Percentiles rank a stretch among this genome's conserved stretches.
Evolutionary conservation across 2,888 invertebrate genomes (phyloP).

Genomic region (Coremacera marginata): DNA sequence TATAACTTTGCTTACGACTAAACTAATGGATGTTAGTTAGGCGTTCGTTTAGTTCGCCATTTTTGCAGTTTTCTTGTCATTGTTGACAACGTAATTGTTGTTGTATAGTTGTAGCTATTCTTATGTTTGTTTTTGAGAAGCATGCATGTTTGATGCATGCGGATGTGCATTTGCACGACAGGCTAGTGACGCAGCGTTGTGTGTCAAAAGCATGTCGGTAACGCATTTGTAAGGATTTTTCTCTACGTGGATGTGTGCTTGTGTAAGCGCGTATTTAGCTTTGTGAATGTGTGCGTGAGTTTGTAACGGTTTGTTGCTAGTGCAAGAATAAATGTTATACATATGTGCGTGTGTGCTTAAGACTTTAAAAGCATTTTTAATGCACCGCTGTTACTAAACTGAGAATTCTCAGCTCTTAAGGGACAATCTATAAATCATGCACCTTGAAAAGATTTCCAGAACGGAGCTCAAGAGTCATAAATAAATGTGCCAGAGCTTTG

Average conservation of each 20-base stretch:
- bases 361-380: not conserved
- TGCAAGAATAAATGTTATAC: not conserved
- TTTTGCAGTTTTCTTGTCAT: conserved; percentile 47
- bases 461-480: too few species aligned
- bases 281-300: too few species aligned
- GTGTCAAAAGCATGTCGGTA: conserved; percentile 22
- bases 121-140: conserved; percentile 40
- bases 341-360: not conserved
- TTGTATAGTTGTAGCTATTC: conserved; percentile 9
- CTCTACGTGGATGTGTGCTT: not conserved
- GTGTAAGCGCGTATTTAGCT: not conserved
- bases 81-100: conserved; percentile 13
- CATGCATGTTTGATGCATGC: not conserved
- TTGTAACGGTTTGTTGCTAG: too few species aligned
- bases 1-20: not conserved
- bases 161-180: conserved; percentile 35
- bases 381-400: not conserved
- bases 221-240: not conserved
- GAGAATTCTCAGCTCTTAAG: too few species aligned
- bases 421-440: too few species aligned
- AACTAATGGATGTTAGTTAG: conserved; percentile 36
- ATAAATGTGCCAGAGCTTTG: too few species aligned
- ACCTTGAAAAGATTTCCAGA: too few species aligned
- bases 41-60: conserved; percentile 47
- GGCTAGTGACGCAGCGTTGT: conserved; percentile 1